Evolutionary conservation across 2,888 invertebrate species (phyloP), one percentile per base, ranked within the genome.

Genomic region (Platycheirus albimanus): DNA sequence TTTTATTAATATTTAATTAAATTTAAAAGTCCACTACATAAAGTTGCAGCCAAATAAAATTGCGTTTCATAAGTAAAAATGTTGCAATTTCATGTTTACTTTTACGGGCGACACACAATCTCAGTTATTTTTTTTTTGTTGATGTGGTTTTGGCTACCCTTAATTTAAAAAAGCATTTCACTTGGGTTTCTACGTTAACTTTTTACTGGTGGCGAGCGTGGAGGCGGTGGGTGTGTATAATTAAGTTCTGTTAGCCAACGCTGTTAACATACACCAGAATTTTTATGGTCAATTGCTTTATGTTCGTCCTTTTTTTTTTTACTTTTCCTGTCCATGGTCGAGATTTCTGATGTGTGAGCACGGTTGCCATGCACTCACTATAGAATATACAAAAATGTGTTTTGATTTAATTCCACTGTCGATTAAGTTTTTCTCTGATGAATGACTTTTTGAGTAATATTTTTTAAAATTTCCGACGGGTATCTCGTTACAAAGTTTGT

Each of bases 191-290:
- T 41, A 24, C 33, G 38, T 56, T 41, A 56, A 41, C 56, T 41
- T 24, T 13, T 24, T n/a, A n/a, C 24, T 33, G 30, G 24, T 58
- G 41, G n/a, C n/a, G n/a, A n/a, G n/a, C n/a, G n/a, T n/a, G n/a
- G n/a, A n/a, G n/a, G n/a, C n/a, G 56, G 56, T 58, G 56, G 1
- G 38, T 38, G 41, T 41, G 41, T 58, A 41, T 24, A 58, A 58
- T 41, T 5, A 58, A 28, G 56, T 58, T 41, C 38, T 56, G 56
- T 38, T 38, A 24, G 20, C n/a, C 13, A 38, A 38, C 8, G 13
- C 10, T 56, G 38, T 38, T 15, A 41, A 58, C 56, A 41, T 58
- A 3, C 56, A 41, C 17, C 41, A 58, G 5, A 20, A 58, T 38
- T 58, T 28, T 38, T 13, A 58, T 11, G 56, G 56, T 58, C 56